Conservation (phyloP, 2,113 vertebrate genomes). For the Phoenicopterus ruber region DNA sequence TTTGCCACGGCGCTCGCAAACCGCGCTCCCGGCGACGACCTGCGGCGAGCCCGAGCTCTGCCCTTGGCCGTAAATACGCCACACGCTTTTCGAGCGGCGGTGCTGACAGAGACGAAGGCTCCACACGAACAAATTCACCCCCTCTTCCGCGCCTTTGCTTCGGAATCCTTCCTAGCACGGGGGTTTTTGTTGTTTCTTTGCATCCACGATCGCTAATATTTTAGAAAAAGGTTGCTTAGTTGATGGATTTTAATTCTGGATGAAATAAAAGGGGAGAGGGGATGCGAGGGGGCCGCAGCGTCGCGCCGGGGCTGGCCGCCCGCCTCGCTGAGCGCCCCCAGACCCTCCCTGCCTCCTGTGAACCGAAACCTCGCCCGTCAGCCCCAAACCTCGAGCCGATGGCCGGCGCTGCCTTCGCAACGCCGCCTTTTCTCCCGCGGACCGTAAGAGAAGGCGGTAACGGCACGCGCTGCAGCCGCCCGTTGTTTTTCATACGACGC, state of each 20-base stretch:
- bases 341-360: too few relatives aligned
- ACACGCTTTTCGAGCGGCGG: neutral
- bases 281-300: neutral
- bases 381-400: neutral
- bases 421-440: neutral
- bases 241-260: neutral
- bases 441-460: rapidly evolving
- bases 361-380: neutral
- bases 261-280: neutral
- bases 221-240: neutral
- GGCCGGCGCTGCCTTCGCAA: rapidly evolving
- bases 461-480: rapidly evolving
- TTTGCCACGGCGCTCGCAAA: neutral
- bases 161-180: too few relatives aligned
- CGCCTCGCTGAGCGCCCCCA: rapidly evolving
- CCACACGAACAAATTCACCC: neutral
- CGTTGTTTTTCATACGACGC: neutral
- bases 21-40: neutral
- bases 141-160: neutral
- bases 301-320: rapidly evolving
- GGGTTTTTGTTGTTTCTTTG: neutral
- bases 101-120: neutral
- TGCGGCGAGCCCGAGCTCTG: neutral
- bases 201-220: too few relatives aligned
- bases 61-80: neutral